Evolutionary conservation across 2,888 invertebrate genomes (phyloP).

Genomic region (Eristalis arbustorum): DNA sequence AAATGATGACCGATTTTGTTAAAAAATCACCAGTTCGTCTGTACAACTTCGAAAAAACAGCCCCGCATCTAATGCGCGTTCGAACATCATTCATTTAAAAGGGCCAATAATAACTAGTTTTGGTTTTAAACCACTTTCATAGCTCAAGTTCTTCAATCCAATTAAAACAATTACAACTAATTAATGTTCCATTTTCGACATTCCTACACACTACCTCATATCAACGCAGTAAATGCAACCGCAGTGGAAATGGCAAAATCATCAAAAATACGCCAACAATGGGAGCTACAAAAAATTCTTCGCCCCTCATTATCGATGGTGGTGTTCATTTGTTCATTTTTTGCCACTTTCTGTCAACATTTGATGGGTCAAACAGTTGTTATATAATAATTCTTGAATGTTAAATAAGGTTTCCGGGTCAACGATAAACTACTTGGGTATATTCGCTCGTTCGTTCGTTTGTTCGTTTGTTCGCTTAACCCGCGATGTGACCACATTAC

Average conservation of each 20-base stretch:
- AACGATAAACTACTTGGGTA: neutral
- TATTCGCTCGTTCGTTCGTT: neutral
- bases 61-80: too few relatives aligned
- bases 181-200: neutral
- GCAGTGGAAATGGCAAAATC: neutral
- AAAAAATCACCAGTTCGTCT: too few relatives aligned
- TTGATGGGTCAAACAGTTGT: slow-evolving; percentile 35
- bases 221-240: neutral
- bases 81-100: too few relatives aligned
- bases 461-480: neutral
- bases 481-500: neutral
- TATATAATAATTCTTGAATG: slow-evolving; percentile 41
- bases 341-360: neutral
- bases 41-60: too few relatives aligned
- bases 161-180: neutral
- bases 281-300: neutral
- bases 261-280: neutral
- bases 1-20: too few relatives aligned
- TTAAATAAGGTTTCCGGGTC: slow-evolving; percentile 56
- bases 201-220: neutral
- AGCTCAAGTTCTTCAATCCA: neutral
- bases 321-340: neutral
- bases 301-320: neutral
- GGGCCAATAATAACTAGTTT: too few relatives aligned
- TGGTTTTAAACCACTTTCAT: too few relatives aligned